These are phyloP conservation scores for Acyrthosiphon pisum DNA, from an alignment of 1,140 invertebrate species.

Conservation along the genomic window DNA sequence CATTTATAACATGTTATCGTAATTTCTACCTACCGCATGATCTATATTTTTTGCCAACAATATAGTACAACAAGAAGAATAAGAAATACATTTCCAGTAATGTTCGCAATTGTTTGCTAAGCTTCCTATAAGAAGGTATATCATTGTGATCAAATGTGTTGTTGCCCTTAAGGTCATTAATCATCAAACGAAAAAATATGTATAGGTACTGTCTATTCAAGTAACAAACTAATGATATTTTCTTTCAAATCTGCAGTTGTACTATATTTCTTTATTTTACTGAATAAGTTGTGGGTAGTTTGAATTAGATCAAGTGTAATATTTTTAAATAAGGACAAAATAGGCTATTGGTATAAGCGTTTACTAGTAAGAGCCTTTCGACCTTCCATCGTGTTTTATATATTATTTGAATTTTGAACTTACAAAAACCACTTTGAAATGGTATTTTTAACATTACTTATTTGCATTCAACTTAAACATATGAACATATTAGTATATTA, in stretches of 20 bases:
- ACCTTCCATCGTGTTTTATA: not conserved
- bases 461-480: too few relatives aligned
- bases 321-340: not conserved
- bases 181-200: not conserved
- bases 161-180: not conserved
- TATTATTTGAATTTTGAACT: not conserved
- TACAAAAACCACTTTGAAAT: not conserved
- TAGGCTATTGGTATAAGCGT: not conserved
- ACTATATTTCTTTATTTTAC: slow-evolving; percentile 6
- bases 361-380: not conserved
- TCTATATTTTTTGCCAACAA: not conserved
- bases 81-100: not conserved
- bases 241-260: not conserved
- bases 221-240: not conserved
- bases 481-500: too few relatives aligned
- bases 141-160: not conserved
- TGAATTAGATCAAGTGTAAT: not conserved
- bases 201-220: not conserved
- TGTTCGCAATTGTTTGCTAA: not conserved
- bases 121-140: not conserved
- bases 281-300: not conserved
- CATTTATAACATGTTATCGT: slow-evolving; percentile 7
- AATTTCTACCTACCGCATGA: not conserved
- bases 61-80: not conserved
- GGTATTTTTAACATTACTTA: too few relatives aligned